A percentile compares a stretch with the other conserved stretches of the same genome.
These are phyloP conservation scores for Enteromius viviparus DNA, from an alignment of 2,797 vertebrate species.

Conservation along the genomic window DNA sequence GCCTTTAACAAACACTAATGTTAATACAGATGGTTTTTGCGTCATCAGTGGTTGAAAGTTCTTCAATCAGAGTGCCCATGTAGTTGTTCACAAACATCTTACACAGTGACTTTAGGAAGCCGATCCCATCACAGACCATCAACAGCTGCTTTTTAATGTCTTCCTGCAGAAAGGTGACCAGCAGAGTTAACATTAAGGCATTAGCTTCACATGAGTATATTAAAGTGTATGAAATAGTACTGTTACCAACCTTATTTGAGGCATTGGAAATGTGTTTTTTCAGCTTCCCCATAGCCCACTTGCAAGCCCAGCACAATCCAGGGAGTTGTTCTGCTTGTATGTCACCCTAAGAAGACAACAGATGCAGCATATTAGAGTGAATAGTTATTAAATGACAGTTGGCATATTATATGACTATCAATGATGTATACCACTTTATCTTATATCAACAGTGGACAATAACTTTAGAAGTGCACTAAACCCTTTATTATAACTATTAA, in stretches of 20 bases:
- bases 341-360: constrained; percentile 1
- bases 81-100: constrained; percentile 36
- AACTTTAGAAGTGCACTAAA: neutral
- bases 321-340: constrained; percentile 22
- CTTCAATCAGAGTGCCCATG: constrained; percentile 28
- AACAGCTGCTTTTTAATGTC: neutral
- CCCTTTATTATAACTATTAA: neutral
- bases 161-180: constrained; percentile 1
- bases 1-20: constrained; percentile 36
- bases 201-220: neutral
- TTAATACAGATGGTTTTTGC: constrained; percentile 46
- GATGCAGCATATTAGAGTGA: neutral
- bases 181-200: neutral
- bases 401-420: neutral
- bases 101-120: constrained; percentile 44
- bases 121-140: constrained; percentile 34
- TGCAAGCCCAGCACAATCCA: constrained; percentile 61
- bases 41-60: constrained; percentile 54
- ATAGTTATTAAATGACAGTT: constrained; percentile 8
- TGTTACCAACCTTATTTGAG: neutral
- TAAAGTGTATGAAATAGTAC: neutral
- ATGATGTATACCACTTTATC: neutral
- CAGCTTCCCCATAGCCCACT: constrained; percentile 62
- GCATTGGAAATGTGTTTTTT: neutral
- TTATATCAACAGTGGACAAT: neutral